Evolutionary conservation across 2,113 vertebrate species (phyloP).

Genomic region (Chaenocephalus aceratus): DNA sequence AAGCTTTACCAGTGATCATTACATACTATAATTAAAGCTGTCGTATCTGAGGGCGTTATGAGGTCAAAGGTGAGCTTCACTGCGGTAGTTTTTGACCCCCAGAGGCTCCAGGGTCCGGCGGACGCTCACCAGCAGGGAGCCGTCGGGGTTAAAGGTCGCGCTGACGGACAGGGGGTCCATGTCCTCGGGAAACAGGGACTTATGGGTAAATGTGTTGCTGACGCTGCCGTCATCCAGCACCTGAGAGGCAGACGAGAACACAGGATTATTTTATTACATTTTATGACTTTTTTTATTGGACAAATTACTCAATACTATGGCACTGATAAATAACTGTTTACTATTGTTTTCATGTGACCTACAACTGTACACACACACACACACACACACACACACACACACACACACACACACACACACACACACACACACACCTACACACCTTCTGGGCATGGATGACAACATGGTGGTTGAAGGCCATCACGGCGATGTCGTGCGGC

Average conservation of each 20-base stretch:
- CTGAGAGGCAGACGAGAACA: constrained; percentile 62
- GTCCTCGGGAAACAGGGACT: constrained; percentile 86
- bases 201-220: constrained; percentile 87
- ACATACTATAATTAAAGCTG: too few species aligned
- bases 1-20: too few species aligned
- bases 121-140: constrained; percentile 83
- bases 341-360: too few species aligned
- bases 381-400: not conserved
- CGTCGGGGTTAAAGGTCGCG: constrained; percentile 73
- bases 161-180: constrained; percentile 87
- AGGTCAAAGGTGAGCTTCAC: constrained; percentile 74
- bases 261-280: too few species aligned
- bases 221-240: constrained; percentile 85
- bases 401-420: not conserved
- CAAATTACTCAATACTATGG: too few species aligned
- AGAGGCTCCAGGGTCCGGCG: constrained; percentile 15
- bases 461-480: constrained; percentile 84
- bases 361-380: too few species aligned
- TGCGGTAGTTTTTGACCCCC: constrained; percentile 54
- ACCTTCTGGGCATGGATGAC: constrained; percentile 90
- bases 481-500: constrained; percentile 88
- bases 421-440: constrained; percentile 3
- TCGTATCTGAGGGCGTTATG: too few species aligned
- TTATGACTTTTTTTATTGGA: too few species aligned
- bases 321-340: too few species aligned